These are phyloP conservation scores for Coturnix japonica DNA, from an alignment of 2,113 vertebrate species.

Conservation along the genomic window DNA sequence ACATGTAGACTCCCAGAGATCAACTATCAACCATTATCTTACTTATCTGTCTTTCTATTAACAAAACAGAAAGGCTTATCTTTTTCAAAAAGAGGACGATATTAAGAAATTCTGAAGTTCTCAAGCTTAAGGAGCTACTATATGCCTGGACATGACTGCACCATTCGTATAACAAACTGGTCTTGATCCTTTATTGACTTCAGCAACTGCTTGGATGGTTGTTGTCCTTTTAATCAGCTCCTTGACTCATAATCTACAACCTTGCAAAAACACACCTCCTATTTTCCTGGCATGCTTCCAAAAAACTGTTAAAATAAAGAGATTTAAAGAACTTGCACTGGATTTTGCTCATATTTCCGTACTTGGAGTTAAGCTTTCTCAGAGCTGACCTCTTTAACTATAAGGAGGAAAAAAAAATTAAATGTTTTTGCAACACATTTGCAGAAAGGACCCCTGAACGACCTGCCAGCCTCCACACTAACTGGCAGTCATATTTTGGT, in stretches of 20 bases:
- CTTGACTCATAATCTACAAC: background rate
- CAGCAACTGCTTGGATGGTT: background rate
- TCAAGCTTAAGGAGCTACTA: background rate
- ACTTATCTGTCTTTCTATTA: background rate
- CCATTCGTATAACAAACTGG: background rate
- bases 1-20: background rate
- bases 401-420: background rate
- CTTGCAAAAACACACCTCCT: background rate
- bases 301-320: background rate
- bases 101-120: background rate
- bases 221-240: background rate
- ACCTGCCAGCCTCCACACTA: conserved; percentile 11
- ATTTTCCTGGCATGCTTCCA: background rate
- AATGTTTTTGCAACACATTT: background rate
- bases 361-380: background rate
- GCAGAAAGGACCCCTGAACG: conserved; percentile 36
- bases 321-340: background rate
- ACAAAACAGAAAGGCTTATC: background rate
- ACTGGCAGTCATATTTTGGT: conserved; percentile 11
- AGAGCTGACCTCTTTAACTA: background rate
- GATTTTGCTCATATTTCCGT: background rate
- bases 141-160: background rate
- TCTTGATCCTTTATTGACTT: background rate
- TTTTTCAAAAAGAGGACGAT: background rate
- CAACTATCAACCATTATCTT: background rate